Conservation (phyloP, 2,113 vertebrate genomes). For the Puntigrus tetrazona region DNA sequence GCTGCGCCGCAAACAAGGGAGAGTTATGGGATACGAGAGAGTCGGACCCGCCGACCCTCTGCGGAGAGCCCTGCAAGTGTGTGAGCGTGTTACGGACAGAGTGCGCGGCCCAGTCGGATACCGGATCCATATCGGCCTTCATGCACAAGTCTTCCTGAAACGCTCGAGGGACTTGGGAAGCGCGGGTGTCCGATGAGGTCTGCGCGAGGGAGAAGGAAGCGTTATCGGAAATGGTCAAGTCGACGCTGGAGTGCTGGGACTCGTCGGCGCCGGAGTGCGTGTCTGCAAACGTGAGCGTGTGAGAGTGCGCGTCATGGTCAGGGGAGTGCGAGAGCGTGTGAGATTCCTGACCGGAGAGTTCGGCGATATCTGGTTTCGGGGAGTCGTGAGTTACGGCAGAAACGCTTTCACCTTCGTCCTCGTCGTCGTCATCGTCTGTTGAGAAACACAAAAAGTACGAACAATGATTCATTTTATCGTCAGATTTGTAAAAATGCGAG, state of each 20-base stretch:
- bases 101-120: conserved; percentile 49
- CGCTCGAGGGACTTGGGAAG: not conserved
- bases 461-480: not conserved
- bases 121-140: conserved; percentile 44
- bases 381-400: conserved; percentile 27
- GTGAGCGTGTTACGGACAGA: conserved; percentile 21
- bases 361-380: conserved; percentile 42
- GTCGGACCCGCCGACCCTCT: conserved; percentile 15
- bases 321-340: conserved; percentile 39
- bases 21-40: conserved; percentile 38
- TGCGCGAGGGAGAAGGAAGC: conserved; percentile 43
- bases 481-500: not conserved
- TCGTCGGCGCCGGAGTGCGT: conserved; percentile 47
- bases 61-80: conserved; percentile 32
- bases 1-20: conserved; percentile 44
- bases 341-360: conserved; percentile 32
- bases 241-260: conserved; percentile 50
- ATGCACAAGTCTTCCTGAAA: conserved; percentile 45
- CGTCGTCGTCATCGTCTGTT: conserved; percentile 39
- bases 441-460: not conserved
- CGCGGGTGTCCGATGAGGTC: not conserved
- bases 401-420: conserved; percentile 28
- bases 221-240: conserved; percentile 44
- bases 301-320: conserved; percentile 24
- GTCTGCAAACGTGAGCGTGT: conserved; percentile 33